Conservation (phyloP, 2,888 invertebrate genomes). For the Euplagia quadripunctaria region DNA sequence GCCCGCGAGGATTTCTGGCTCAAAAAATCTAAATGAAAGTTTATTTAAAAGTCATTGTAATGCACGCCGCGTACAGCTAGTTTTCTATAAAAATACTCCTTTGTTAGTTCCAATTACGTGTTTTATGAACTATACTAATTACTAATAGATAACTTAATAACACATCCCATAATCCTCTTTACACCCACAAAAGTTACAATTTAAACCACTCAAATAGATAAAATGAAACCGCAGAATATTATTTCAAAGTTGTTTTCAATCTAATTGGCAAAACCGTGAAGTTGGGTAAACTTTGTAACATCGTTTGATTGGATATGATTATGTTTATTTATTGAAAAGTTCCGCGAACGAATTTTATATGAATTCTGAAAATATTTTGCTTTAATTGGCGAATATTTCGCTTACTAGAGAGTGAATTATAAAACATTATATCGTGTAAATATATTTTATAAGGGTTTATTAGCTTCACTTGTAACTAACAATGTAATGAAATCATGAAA, state of each 20-base stretch:
- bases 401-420: too few relatives aligned
- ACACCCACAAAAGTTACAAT: neutral
- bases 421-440: too few relatives aligned
- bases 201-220: neutral
- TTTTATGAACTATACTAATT: neutral
- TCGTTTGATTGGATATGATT: slow-evolving; percentile 10
- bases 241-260: slow-evolving; percentile 8
- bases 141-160: neutral
- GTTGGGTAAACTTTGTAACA: slow-evolving; percentile 2
- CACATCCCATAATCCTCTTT: neutral
- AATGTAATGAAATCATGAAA: too few relatives aligned
- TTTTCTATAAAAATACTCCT: neutral
- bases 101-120: neutral
- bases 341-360: slow-evolving; percentile 9
- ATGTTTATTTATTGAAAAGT: slow-evolving; percentile 1
- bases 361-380: neutral
- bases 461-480: too few relatives aligned
- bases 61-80: too few relatives aligned
- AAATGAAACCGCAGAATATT: slow-evolving; percentile 8
- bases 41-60: too few relatives aligned
- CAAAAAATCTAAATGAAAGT: too few relatives aligned
- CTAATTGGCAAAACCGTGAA: neutral
- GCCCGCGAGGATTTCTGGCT: too few relatives aligned
- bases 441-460: too few relatives aligned
- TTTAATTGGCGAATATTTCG: neutral